Evolutionary conservation across 92 coral and sea anemone species (phyloP).

Genomic region (Zoanthus sociatus): DNA sequence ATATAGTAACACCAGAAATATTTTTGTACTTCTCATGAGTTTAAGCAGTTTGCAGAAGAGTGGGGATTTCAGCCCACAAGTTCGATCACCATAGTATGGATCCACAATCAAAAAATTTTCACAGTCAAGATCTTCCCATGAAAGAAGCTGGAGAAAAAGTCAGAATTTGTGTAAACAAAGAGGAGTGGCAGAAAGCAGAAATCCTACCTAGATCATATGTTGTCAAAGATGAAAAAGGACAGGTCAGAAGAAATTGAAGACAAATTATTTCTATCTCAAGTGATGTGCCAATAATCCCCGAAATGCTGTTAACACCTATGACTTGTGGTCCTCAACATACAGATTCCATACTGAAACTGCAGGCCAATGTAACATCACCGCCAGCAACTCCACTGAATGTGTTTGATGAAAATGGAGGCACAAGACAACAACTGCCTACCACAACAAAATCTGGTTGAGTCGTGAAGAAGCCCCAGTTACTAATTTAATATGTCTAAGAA

Average conservation of each 20-base stretch:
- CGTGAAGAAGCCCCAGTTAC: too few species aligned
- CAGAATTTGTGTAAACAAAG: constrained; percentile 50
- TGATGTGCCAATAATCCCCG: too few species aligned
- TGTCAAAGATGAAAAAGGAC: constrained; percentile 36
- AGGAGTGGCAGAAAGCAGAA: constrained; percentile 48
- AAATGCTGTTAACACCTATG: too few species aligned
- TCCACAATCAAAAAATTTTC: neutral
- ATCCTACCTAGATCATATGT: constrained; percentile 60
- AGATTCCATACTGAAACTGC: too few species aligned
- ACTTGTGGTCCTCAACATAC: too few species aligned
- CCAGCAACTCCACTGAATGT: too few species aligned
- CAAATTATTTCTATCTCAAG: neutral
- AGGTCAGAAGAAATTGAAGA: constrained; percentile 48
- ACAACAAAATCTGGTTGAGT: too few species aligned
- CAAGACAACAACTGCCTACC: too few species aligned
- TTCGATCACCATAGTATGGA: constrained; percentile 33
- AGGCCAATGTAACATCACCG: too few species aligned
- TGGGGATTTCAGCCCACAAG: constrained; percentile 53
- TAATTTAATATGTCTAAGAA: too few species aligned
- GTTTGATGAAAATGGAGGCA: too few species aligned
- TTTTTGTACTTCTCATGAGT: constrained; percentile 56
- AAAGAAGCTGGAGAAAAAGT: constrained; percentile 55
- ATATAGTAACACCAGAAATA: constrained; percentile 59
- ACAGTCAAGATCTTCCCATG: constrained; percentile 55
- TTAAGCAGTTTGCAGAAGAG: constrained; percentile 53